phyloP scores from a whole-genome alignment of 2,888 invertebrate species.

The Harpagoxenus sublaevis region DNA sequence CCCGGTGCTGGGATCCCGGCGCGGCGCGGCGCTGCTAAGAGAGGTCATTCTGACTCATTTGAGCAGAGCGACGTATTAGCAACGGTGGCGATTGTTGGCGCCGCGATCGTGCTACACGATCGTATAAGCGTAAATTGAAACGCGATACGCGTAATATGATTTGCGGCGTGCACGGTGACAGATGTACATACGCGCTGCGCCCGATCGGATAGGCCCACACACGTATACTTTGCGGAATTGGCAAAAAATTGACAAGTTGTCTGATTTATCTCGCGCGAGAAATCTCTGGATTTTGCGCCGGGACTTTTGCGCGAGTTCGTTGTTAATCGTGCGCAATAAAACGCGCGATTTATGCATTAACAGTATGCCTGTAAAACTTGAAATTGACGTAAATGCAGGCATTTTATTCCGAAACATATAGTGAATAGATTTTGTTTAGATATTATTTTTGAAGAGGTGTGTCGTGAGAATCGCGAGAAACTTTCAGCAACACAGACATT shows the following conservation, averaged over 20 bases:
- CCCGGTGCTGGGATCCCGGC: slow-evolving; percentile 56
- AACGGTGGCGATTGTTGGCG: slow-evolving; percentile 48
- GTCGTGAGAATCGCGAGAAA: slow-evolving; percentile 1
- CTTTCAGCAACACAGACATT: neutral
- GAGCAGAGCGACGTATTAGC: slow-evolving; percentile 62
- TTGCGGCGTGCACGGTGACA: slow-evolving; percentile 32
- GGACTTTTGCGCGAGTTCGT: neutral
- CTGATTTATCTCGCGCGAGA: slow-evolving; percentile 25
- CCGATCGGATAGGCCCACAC: slow-evolving; percentile 3
- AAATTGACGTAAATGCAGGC: neutral
- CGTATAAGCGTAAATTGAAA: slow-evolving; percentile 61
- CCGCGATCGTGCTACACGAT: slow-evolving; percentile 45
- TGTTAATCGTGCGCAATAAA: slow-evolving; percentile 16
- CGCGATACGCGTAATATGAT: slow-evolving; percentile 55
- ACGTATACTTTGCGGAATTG: slow-evolving; percentile 4
- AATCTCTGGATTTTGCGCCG: slow-evolving; percentile 10
- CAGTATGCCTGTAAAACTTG: neutral
- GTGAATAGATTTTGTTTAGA: neutral
- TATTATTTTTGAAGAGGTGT: slow-evolving; percentile 7
- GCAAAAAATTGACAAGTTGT: slow-evolving; percentile 27
- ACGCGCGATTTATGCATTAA: slow-evolving; percentile 11
- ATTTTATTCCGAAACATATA: neutral
- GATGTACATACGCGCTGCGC: slow-evolving; percentile 20
- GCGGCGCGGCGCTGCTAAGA: slow-evolving; percentile 31
- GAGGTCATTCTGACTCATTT: slow-evolving; percentile 76